A percentile compares a stretch with the other conserved stretches of the same genome.
Conservation (phyloP, 2,113 vertebrate genomes). For the Willisornis vidua region DNA sequence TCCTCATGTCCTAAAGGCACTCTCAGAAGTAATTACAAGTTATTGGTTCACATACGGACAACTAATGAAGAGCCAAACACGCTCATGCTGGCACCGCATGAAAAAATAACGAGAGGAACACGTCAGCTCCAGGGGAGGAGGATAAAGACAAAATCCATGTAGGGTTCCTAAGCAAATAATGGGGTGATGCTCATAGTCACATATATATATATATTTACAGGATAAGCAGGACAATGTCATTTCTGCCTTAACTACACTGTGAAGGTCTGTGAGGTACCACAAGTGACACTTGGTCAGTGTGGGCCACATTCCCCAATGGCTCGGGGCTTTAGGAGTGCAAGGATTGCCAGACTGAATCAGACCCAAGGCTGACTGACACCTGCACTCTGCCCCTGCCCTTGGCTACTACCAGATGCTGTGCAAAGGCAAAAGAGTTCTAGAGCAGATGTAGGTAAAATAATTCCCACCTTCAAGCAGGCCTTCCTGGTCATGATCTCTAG, state of each 20-base stretch:
- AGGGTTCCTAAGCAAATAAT: background rate
- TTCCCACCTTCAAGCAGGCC: background rate
- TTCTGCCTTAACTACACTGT: background rate
- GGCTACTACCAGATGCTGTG: background rate
- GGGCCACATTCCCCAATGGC: background rate
- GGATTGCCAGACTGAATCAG: background rate
- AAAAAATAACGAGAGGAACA: background rate
- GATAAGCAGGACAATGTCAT: background rate
- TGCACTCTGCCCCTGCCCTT: background rate
- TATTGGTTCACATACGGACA: background rate
- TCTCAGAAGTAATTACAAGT: constrained; percentile 17
- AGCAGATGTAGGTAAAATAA: background rate
- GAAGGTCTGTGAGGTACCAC: background rate
- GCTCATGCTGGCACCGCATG: background rate
- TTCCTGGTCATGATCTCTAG: background rate
- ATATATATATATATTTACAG: background rate
- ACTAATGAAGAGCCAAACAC: constrained; percentile 10
- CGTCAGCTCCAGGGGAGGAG: background rate
- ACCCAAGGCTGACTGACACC: background rate
- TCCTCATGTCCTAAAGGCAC: constrained; percentile 17
- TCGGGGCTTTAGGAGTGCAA: background rate
- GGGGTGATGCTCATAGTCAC: background rate
- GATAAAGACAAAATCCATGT: background rate
- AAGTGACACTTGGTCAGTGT: background rate
- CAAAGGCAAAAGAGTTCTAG: background rate